Evolutionary conservation across 1,140 invertebrate genomes (phyloP), one percentile per base, ranked within the genome.

Genomic region (Caenorhabditis remanei): DNA sequence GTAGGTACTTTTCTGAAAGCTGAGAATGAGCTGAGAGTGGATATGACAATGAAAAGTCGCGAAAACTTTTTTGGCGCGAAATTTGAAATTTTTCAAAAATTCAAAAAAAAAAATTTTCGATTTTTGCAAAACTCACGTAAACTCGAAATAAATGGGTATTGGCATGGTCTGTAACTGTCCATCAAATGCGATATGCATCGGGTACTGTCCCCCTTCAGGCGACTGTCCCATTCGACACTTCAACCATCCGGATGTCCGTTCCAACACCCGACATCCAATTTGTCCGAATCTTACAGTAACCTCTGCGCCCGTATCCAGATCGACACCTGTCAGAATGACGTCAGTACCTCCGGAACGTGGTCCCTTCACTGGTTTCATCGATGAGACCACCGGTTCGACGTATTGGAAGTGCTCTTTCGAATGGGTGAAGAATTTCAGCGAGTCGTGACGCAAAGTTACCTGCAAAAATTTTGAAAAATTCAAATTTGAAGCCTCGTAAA

Each of bases 271-370:
- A 93, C 98, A 99, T 3, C 96, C 95, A 82, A 96, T 94, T 89
- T 97, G 95, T 93, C 97, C 97, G 14, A 99, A 94, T 92, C 95
- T 96, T 0, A 97, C 96, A 6, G 95, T 95, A 86, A 97, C 96
- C 87, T 95, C 95, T 41, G 96, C 97, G 6, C 98, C 98, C 91
- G 98, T 97, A 93, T 99, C 98, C 71, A 99, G 93, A 93, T 97
- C 96, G 89, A 95, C 95, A 19, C 98, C 98, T 87, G 95, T 95
- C 87, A 99, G 96, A 5, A 96, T 96, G 67, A 99, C 93, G 90
- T 96, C 95, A 0, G 97, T 99, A 2, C 98, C 98, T 48, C 98
- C 98, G 88, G 96, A 97, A 90, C 96, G 95, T 6, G 98, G 98
- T 0, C 98, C 98, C 50, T 96, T 93, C 0, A 94, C 94, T 1